These are phyloP conservation scores for Rotaria socialis DNA, from an alignment of 2,888 invertebrate genomes.

Conservation along the genomic window DNA sequence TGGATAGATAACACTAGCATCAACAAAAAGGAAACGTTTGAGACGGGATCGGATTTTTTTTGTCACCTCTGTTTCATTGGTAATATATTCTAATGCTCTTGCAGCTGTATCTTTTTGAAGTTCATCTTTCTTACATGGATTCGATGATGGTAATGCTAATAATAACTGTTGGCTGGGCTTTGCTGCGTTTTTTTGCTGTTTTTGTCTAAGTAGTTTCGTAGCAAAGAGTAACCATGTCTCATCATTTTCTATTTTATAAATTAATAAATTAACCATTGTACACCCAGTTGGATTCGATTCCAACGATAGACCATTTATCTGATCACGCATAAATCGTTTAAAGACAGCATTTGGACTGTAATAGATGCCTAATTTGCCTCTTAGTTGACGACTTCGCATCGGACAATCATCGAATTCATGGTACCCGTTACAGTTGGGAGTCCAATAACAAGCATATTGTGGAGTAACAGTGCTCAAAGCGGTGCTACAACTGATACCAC, in stretches of 20 bases:
- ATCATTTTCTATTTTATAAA: background rate
- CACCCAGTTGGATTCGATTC: background rate
- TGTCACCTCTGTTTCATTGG: background rate
- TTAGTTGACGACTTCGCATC: background rate
- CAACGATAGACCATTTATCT: background rate
- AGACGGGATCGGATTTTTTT: background rate
- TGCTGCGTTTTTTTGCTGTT: background rate
- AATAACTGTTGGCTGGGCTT: background rate
- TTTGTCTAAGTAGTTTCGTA: background rate
- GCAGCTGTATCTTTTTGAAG: background rate
- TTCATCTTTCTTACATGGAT: background rate
- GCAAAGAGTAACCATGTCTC: background rate
- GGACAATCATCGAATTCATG: background rate
- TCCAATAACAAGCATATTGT: background rate
- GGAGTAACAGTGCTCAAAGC: background rate
- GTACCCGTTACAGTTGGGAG: background rate
- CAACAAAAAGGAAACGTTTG: background rate
- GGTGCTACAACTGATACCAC: background rate
- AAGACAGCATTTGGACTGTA: background rate
- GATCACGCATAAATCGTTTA: background rate
- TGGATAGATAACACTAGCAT: background rate
- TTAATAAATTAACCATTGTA: background rate
- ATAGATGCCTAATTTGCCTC: background rate
- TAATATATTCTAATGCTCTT: background rate
- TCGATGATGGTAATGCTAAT: background rate